phyloP scores from a whole-genome alignment of 2,113 vertebrate species.

The Sminthopsis crassicaudata region DNA sequence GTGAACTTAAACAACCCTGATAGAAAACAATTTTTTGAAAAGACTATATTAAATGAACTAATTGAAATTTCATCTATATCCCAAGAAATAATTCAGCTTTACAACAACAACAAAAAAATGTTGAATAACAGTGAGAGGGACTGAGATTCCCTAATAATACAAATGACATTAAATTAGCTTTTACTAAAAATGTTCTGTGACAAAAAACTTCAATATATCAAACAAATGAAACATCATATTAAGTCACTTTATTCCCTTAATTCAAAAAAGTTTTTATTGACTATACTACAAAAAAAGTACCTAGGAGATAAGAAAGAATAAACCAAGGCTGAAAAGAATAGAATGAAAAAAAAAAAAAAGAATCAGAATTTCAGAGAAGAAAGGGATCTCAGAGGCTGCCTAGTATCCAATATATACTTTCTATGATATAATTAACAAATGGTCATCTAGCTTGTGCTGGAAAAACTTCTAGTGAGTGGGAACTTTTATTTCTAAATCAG shows the following conservation, averaged over 20 bases:
- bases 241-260: not conserved
- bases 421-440: not conserved
- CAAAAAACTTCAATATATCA: not conserved
- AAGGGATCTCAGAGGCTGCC: not conserved
- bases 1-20: not conserved
- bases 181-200: not conserved
- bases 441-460: not conserved
- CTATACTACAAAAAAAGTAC: too few relatives aligned
- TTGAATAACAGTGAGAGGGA: not conserved
- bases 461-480: not conserved
- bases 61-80: not conserved
- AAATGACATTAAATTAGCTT: not conserved
- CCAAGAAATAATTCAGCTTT: not conserved
- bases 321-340: too few relatives aligned
- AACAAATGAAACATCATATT: not conserved
- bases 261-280: too few relatives aligned
- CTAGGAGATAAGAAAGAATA: too few relatives aligned
- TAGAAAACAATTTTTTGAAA: not conserved
- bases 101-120: not conserved
- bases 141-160: not conserved
- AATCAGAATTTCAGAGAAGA: not conserved
- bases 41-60: not conserved
- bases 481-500: not conserved
- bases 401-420: not conserved
- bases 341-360: too few relatives aligned